Evolutionary conservation across 1,140 invertebrate genomes (phyloP).

Genomic region (Drosophila busckii): DNA sequence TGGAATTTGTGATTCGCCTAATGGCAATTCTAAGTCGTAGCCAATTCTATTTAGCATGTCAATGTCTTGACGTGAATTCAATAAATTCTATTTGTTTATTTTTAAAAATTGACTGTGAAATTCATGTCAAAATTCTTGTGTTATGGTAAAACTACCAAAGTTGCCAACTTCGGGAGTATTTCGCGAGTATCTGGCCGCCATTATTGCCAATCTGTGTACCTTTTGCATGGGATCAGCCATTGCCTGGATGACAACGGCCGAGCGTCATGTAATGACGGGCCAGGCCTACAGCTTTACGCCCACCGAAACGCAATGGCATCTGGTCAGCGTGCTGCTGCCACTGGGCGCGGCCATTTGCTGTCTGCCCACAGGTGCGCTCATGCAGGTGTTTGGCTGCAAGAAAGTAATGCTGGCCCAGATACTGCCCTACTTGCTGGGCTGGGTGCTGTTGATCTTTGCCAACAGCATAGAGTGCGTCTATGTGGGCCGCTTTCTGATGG

Average conservation of each 20-base stretch:
- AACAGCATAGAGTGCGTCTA: constrained; percentile 81
- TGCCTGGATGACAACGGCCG: constrained; percentile 84
- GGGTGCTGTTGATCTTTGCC: constrained; percentile 82
- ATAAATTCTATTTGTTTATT: no score
- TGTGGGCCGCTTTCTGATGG: constrained; percentile 84
- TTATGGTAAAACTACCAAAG: no score
- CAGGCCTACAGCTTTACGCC: constrained; percentile 53
- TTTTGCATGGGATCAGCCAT: constrained; percentile 82
- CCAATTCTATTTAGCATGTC: no score
- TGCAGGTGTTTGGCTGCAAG: constrained; percentile 85
- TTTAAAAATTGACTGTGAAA: no score
- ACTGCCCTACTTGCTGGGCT: constrained; percentile 84
- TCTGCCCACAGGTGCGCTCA: constrained; percentile 82
- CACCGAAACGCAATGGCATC: constrained; percentile 35
- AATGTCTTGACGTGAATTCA: no score
- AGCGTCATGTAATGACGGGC: constrained; percentile 69
- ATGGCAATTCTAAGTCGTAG: no score
- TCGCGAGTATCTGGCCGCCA: constrained; percentile 30
- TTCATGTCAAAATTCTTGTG: no score
- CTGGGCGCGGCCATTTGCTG: constrained; percentile 80
- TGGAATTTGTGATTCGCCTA: no score
- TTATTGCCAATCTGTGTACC: constrained; percentile 80
- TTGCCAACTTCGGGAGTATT: no score
- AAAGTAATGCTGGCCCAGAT: constrained; percentile 82
- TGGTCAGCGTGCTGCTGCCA: constrained; percentile 15